phyloP scores from a whole-genome alignment of 23 tunicate genomes.

The Phallusia fumigata region DNA sequence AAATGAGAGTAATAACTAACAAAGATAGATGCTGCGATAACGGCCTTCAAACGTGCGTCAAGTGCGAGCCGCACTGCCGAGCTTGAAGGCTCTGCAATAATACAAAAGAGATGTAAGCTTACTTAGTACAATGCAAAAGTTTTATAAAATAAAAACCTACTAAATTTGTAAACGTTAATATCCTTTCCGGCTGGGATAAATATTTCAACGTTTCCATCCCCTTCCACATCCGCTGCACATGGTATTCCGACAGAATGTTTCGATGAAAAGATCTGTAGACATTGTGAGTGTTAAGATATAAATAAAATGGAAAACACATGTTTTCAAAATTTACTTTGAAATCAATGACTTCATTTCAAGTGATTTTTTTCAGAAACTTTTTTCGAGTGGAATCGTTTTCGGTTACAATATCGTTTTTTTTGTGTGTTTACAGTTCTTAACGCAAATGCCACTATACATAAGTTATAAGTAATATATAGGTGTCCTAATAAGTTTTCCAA shows the following conservation, averaged over 20 bases:
- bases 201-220: slow-evolving; percentile 87
- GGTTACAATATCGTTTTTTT: no score
- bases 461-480: no score
- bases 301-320: no score
- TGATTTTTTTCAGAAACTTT: no score
- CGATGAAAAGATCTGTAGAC: slow-evolving; percentile 47
- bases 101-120: not conserved
- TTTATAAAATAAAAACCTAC: slow-evolving; percentile 18
- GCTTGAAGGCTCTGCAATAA: not conserved
- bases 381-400: no score
- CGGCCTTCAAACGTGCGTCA: not conserved
- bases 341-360: no score
- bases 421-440: no score
- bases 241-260: slow-evolving; percentile 59
- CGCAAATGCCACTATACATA: no score
- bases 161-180: slow-evolving; percentile 65
- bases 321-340: no score
- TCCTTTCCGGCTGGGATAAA: slow-evolving; percentile 66
- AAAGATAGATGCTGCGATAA: not conserved
- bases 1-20: not conserved
- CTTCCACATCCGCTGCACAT: slow-evolving; percentile 70
- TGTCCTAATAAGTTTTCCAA: no score
- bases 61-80: not conserved
- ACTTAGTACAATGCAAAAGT: not conserved
- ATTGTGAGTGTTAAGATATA: no score